Evolutionary conservation across 2,113 vertebrate species (phyloP).

Genomic region (Salminus brasiliensis): DNA sequence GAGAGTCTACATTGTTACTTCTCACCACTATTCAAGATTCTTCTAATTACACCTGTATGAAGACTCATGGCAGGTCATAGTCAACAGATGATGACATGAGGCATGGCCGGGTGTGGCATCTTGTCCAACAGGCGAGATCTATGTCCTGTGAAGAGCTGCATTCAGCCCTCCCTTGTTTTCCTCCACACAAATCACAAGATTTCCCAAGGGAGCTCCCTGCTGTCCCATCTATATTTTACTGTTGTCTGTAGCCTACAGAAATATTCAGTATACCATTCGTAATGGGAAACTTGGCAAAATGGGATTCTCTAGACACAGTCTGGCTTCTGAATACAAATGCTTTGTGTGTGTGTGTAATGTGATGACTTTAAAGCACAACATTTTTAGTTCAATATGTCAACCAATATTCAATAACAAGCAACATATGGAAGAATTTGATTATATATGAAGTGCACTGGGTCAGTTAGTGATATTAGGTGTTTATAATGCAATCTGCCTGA

Average conservation of each 20-base stretch:
- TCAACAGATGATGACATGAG: too few relatives aligned
- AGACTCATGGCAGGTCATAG: too few relatives aligned
- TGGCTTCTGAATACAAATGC: slow-evolving; percentile 2
- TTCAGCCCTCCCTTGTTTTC: slow-evolving; percentile 68
- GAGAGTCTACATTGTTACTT: too few relatives aligned
- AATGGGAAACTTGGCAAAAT: slow-evolving; percentile 64
- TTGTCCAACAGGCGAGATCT: slow-evolving; percentile 66
- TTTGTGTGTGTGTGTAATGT: neutral
- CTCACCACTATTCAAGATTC: too few relatives aligned
- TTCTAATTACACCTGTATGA: too few relatives aligned
- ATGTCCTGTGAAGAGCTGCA: slow-evolving; percentile 68
- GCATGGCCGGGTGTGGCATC: slow-evolving; percentile 62
- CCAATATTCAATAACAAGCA: neutral
- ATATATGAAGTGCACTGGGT: neutral
- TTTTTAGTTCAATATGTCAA: neutral
- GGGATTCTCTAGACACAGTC: slow-evolving; percentile 46
- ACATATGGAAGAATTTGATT: neutral
- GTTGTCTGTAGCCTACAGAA: slow-evolving; percentile 53
- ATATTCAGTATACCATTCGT: neutral
- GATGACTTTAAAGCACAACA: neutral
- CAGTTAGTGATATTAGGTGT: neutral
- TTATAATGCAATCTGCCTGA: neutral
- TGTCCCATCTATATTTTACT: slow-evolving; percentile 55
- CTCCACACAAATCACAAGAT: slow-evolving; percentile 75
- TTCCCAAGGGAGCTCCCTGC: slow-evolving; percentile 68